These are phyloP conservation scores for Drosophila saltans DNA, from an alignment of 1,140 invertebrate genomes.

Conservation along the genomic window DNA sequence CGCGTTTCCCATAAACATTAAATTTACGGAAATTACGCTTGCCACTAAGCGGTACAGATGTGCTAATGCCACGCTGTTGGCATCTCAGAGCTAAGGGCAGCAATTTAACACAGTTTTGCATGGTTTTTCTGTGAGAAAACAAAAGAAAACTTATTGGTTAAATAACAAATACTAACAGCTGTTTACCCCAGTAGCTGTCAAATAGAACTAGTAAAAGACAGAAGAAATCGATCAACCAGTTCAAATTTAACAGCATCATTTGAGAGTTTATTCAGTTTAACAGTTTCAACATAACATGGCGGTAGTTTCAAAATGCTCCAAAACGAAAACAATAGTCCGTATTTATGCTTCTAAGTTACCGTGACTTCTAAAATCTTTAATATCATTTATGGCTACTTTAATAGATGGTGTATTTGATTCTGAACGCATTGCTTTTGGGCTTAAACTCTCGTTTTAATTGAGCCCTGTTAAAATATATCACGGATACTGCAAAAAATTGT, in stretches of 20 bases:
- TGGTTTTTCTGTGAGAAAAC: conserved; percentile 40
- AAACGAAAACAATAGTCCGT: no score
- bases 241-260: not conserved
- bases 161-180: conserved; percentile 71
- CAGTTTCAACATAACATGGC: no score
- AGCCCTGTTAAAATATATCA: no score
- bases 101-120: conserved; percentile 73
- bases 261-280: no score
- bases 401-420: no score
- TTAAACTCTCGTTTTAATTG: no score
- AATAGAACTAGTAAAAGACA: not conserved
- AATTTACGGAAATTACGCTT: conserved; percentile 93
- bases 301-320: no score
- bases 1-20: conserved; percentile 88
- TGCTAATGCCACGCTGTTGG: conserved; percentile 85
- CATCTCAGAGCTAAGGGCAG: conserved; percentile 49
- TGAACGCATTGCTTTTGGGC: no score
- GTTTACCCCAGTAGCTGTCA: not conserved
- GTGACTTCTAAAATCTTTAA: no score
- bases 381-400: no score
- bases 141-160: conserved; percentile 35
- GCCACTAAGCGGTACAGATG: conserved; percentile 85
- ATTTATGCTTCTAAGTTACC: no score
- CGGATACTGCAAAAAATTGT: no score
- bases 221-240: not conserved